A percentile compares a stretch with the other conserved stretches of the same genome.
These are phyloP conservation scores for Chaetorhynchus papuensis DNA, from an alignment of 2,113 vertebrate genomes.

Conservation along the genomic window DNA sequence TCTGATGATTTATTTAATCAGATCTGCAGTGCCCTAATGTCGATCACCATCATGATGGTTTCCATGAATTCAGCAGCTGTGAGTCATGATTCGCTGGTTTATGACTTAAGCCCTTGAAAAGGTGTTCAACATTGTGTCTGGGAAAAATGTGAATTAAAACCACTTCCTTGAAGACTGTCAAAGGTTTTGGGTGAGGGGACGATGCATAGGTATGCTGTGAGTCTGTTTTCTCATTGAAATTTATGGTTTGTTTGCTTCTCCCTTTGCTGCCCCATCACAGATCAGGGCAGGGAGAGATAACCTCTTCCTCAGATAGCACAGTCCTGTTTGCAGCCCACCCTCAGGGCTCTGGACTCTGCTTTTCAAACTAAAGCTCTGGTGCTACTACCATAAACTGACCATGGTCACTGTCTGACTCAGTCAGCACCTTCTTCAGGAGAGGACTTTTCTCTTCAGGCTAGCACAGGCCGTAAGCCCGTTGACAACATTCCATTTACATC, in stretches of 20 bases:
- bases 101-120: background rate
- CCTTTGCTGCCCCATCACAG: background rate
- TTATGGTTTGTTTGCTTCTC: slow-evolving; percentile 47
- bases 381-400: background rate
- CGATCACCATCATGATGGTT: background rate
- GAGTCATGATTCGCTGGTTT: background rate
- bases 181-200: background rate
- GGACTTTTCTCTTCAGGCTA: background rate
- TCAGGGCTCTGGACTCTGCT: background rate
- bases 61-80: background rate
- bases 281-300: background rate
- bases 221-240: slow-evolving; percentile 33
- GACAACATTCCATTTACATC: background rate
- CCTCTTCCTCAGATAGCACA: background rate
- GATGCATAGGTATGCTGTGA: background rate
- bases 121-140: background rate
- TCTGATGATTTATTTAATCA: background rate
- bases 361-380: background rate
- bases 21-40: background rate
- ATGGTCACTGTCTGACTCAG: background rate
- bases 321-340: background rate
- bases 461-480: background rate
- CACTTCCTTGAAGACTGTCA: background rate
- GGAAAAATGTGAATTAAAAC: slow-evolving; percentile 23
- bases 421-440: background rate